Evolutionary conservation across 1,140 invertebrate species (phyloP).

Genomic region (Caenorhabditis brenneri): DNA sequence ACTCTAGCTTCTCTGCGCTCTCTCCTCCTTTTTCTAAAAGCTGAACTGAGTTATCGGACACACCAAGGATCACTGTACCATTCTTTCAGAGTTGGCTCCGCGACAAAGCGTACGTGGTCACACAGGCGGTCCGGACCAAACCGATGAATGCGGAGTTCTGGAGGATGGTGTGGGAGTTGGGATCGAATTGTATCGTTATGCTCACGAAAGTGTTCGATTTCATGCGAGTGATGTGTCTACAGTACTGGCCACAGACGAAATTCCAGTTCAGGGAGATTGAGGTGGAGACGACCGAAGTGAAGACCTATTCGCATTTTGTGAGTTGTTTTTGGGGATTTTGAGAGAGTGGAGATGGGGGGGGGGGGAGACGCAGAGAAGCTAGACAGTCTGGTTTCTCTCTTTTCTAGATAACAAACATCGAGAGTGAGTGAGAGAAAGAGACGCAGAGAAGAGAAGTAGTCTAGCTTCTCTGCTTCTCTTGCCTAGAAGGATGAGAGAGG

Average conservation of each 20-base stretch:
- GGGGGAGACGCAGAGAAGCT: too few relatives aligned
- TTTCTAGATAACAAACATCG: too few relatives aligned
- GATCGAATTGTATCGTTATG: constrained; percentile 70
- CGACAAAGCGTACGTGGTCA: constrained; percentile 70
- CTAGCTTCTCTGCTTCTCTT: too few relatives aligned
- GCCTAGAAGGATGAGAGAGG: too few relatives aligned
- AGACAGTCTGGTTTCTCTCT: too few relatives aligned
- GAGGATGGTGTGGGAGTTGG: constrained; percentile 69
- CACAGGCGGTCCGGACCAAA: constrained; percentile 69
- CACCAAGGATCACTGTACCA: too few relatives aligned
- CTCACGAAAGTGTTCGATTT: constrained; percentile 70
- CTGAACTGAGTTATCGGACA: too few relatives aligned
- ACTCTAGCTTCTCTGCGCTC: too few relatives aligned
- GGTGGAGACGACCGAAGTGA: constrained; percentile 70
- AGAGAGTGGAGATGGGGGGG: too few relatives aligned
- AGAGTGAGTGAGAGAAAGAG: too few relatives aligned
- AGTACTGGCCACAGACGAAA: neutral
- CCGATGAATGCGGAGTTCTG: constrained; percentile 68
- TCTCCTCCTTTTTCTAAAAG: too few relatives aligned
- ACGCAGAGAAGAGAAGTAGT: too few relatives aligned
- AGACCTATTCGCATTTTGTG: constrained; percentile 71
- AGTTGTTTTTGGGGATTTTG: constrained; percentile 51
- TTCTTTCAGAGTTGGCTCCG: constrained; percentile 67
- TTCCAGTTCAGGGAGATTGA: constrained; percentile 26
- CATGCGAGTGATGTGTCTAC: constrained; percentile 61